Conservation (phyloP, 2,888 invertebrate species). For the Caenorhabditis wallacei region DNA sequence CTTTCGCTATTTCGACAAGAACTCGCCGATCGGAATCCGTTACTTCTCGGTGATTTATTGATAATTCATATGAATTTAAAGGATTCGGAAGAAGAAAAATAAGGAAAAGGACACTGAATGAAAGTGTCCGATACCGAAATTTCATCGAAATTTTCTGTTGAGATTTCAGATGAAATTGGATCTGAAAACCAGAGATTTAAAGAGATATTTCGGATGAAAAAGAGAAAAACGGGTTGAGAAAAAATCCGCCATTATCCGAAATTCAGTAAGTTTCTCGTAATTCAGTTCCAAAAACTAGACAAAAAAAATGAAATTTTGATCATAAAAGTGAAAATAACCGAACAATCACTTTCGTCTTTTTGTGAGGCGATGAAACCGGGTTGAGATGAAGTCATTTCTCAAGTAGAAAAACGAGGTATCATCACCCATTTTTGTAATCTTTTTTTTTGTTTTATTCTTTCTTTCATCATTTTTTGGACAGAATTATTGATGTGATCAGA, state of each 20-base stretch:
- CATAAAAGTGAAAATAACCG: constrained; percentile 8
- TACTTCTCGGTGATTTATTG: constrained; percentile 22
- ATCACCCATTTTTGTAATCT: constrained; percentile 54
- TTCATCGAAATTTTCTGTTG: constrained; percentile 17
- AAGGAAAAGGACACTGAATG: constrained; percentile 41
- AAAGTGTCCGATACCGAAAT: constrained; percentile 34
- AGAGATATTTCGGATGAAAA: no score
- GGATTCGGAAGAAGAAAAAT: background rate
- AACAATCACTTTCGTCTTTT: constrained; percentile 33
- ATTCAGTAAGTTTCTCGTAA: no score
- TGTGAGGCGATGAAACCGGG: constrained; percentile 15
- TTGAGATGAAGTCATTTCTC: constrained; percentile 50
- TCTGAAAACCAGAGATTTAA: no score
- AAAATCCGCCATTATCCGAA: no score
- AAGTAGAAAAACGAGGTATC: constrained; percentile 60
- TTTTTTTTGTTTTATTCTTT: constrained; percentile 31
- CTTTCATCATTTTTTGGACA: background rate
- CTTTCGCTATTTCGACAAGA: constrained; percentile 49
- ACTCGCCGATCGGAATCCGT: constrained; percentile 48
- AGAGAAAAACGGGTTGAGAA: no score
- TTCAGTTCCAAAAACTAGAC: background rate
- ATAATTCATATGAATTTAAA: constrained; percentile 19
- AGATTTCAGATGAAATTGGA: no score
- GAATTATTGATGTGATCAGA: constrained; percentile 30
- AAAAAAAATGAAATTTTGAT: background rate